Conservation (phyloP, 2,113 vertebrate species). For the Solea senegalensis region DNA sequence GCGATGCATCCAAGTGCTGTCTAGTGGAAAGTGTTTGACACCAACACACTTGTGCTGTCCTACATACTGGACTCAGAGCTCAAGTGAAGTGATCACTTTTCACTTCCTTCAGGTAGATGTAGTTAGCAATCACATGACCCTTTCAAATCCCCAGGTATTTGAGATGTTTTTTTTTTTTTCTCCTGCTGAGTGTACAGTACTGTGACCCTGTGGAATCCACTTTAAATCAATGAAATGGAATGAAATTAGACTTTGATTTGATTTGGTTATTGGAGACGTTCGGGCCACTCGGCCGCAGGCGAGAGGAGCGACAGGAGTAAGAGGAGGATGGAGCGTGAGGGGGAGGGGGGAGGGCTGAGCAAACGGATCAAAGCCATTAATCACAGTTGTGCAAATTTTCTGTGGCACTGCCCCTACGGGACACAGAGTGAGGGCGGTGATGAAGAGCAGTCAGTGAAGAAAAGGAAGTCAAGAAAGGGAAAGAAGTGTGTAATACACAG, state of each 20-base stretch:
- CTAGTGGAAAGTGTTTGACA: background rate
- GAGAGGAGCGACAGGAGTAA: constrained; percentile 30
- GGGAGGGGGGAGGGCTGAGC: background rate
- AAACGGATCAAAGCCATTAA: constrained; percentile 71
- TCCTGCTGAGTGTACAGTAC: constrained; percentile 6
- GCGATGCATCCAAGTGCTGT: constrained; percentile 4
- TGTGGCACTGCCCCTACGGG: constrained; percentile 34
- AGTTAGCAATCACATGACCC: constrained; percentile 12
- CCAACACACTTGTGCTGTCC: constrained; percentile 1
- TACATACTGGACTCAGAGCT: constrained; percentile 16
- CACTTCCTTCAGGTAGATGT: constrained; percentile 1
- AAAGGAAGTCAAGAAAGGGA: background rate
- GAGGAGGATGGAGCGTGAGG: constrained; percentile 8
- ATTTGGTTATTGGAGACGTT: constrained; percentile 61
- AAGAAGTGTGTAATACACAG: constrained; percentile 16
- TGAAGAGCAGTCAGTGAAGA: constrained; percentile 1
- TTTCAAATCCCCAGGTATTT: constrained; percentile 3
- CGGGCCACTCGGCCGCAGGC: constrained; percentile 35
- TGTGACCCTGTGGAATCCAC: constrained; percentile 38
- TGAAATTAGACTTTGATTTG: constrained; percentile 54
- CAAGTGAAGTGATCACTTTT: background rate
- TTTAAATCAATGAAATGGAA: constrained; percentile 51
- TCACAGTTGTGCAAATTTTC: constrained; percentile 65
- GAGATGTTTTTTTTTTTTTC: background rate
- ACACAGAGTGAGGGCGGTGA: background rate